Conservation (phyloP, 2,797 vertebrate genomes). For the Phoxinus dragarum region DNA sequence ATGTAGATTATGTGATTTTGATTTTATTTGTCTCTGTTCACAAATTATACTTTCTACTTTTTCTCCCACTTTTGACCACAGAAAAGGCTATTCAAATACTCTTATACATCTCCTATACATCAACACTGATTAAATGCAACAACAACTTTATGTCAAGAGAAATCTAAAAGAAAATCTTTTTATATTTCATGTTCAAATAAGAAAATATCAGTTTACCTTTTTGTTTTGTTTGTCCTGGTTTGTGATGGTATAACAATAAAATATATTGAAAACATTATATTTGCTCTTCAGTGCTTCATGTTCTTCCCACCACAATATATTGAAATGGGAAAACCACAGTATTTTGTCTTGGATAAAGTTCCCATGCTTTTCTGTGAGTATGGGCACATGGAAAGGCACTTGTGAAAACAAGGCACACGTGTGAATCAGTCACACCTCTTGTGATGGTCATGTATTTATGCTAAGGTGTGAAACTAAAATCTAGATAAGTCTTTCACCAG, state of each 20-base stretch:
- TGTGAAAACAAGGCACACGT: constrained; percentile 83
- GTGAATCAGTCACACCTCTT: constrained; percentile 77
- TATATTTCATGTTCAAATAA: constrained; percentile 52
- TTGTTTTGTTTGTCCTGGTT: constrained; percentile 38
- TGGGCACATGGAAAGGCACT: constrained; percentile 62
- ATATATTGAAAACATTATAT: constrained; percentile 41
- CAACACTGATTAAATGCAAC: neutral
- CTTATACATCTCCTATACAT: neutral
- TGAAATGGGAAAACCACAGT: neutral
- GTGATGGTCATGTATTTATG: constrained; percentile 73
- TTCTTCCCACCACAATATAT: constrained; percentile 1
- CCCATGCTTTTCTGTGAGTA: constrained; percentile 44
- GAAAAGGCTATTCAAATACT: constrained; percentile 2
- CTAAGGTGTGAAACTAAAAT: constrained; percentile 73
- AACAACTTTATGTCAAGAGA: constrained; percentile 6
- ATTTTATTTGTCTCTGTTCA: neutral
- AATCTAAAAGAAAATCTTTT: constrained; percentile 41
- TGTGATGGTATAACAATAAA: constrained; percentile 58
- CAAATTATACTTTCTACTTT: neutral
- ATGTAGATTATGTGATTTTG: constrained; percentile 19
- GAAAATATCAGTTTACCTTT: constrained; percentile 28
- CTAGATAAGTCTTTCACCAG: constrained; percentile 63
- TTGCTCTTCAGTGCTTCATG: neutral
- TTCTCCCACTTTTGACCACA: neutral
- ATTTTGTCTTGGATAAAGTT: constrained; percentile 1